A percentile compares a stretch with the other conserved stretches of the same genome.
Conservation (phyloP, 2,888 invertebrate species). For the Eretmocerus hayati region DNA sequence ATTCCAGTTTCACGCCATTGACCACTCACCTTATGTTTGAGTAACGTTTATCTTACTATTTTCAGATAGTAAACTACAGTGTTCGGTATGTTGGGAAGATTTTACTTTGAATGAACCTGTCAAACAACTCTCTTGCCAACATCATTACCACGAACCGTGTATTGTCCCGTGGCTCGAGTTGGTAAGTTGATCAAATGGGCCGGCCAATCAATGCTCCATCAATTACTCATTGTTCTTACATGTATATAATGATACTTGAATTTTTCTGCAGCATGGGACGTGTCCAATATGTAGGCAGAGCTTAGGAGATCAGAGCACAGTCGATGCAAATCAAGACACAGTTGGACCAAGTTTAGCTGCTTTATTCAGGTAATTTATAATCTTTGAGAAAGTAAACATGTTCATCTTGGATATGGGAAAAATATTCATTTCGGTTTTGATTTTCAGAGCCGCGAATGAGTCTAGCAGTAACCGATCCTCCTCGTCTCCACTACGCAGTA, state of each 20-base stretch:
- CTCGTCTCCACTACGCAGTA: slow-evolving; percentile 27
- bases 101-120: slow-evolving; percentile 69
- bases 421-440: slow-evolving; percentile 1
- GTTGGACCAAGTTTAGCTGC: slow-evolving; percentile 41
- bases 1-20: too few species aligned
- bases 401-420: slow-evolving; percentile 1
- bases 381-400: too few species aligned
- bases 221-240: too few species aligned
- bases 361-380: slow-evolving; percentile 42
- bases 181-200: slow-evolving; percentile 44
- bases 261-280: slow-evolving; percentile 67
- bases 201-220: neutral
- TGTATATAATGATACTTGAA: slow-evolving; percentile 1
- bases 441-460: slow-evolving; percentile 38
- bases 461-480: slow-evolving; percentile 33
- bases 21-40: too few species aligned
- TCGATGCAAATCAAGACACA: slow-evolving; percentile 42
- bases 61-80: slow-evolving; percentile 67
- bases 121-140: slow-evolving; percentile 74
- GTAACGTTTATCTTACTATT: slow-evolving; percentile 12
- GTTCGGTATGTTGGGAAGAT: slow-evolving; percentile 96
- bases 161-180: slow-evolving; percentile 93
- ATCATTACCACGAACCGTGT: slow-evolving; percentile 87
- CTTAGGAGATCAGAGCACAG: slow-evolving; percentile 51
- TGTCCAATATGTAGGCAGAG: slow-evolving; percentile 91